These are phyloP conservation scores for Sturnira hondurensis DNA, from an alignment of 2,113 vertebrate genomes.

Conservation along the genomic window DNA sequence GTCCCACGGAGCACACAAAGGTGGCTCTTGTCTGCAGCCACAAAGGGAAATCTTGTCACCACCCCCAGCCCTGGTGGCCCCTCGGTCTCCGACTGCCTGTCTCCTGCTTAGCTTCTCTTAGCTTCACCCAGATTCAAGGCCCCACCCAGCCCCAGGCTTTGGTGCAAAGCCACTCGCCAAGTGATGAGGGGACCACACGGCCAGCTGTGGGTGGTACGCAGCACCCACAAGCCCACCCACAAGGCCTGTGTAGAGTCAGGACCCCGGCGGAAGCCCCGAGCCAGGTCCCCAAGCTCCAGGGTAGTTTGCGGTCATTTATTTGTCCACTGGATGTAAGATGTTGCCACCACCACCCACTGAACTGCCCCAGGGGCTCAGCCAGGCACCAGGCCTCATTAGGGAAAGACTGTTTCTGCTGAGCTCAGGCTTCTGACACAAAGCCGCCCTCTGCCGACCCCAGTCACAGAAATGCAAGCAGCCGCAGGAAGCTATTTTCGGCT, in stretches of 20 bases:
- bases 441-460: background rate
- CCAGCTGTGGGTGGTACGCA: background rate
- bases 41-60: background rate
- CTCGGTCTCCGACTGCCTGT: background rate
- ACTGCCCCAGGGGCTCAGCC: background rate
- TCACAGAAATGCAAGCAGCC: constrained; percentile 41
- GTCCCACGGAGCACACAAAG: background rate
- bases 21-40: background rate
- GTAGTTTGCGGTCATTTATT: background rate
- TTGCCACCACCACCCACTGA: background rate
- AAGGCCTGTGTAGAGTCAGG: background rate
- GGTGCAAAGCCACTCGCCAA: background rate
- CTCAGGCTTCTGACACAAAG: constrained; percentile 2
- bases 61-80: background rate
- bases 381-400: constrained; percentile 45
- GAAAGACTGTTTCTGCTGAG: constrained; percentile 4
- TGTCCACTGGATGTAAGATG: background rate
- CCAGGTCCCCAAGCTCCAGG: background rate
- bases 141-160: background rate
- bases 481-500: background rate
- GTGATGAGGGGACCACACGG: background rate
- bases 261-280: background rate
- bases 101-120: background rate
- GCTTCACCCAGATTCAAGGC: background rate
- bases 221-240: background rate